Conservation (phyloP, 2,113 vertebrate genomes). For the Ptilonorhynchus violaceus region DNA sequence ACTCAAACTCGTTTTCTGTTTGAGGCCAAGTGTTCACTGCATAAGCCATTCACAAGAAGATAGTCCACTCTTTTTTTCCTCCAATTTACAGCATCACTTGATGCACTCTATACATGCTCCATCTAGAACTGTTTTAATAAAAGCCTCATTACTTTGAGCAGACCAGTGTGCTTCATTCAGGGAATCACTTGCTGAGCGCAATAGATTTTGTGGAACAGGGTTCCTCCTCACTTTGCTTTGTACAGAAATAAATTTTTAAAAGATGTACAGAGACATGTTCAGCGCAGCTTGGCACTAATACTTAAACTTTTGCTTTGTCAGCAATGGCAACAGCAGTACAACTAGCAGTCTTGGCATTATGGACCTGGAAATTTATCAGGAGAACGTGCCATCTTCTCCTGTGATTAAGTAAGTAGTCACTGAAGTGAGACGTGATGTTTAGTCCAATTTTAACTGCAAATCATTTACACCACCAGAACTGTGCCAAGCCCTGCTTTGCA, state of each 20-base stretch:
- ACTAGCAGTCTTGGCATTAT: slow-evolving; percentile 90
- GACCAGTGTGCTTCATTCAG: neutral
- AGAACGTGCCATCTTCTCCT: slow-evolving; percentile 80
- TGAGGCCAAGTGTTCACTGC: neutral
- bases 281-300: slow-evolving; percentile 70
- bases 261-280: slow-evolving; percentile 27
- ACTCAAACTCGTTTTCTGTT: neutral
- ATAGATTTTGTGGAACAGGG: neutral
- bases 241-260: neutral
- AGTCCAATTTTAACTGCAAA: slow-evolving; percentile 61
- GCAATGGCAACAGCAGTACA: slow-evolving; percentile 93
- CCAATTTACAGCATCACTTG: neutral
- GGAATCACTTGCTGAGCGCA: neutral
- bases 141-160: neutral
- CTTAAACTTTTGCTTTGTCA: slow-evolving; percentile 83
- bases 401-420: slow-evolving; percentile 84
- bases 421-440: slow-evolving; percentile 56
- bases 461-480: neutral
- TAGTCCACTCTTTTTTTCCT: neutral
- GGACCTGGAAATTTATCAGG: slow-evolving; percentile 91
- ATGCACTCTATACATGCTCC: neutral
- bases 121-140: neutral
- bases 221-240: neutral
- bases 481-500: slow-evolving; percentile 56
- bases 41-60: neutral